Base-by-base conservation (phyloP, 23 tunicate species). In the Trididemnum clinides region DNA sequence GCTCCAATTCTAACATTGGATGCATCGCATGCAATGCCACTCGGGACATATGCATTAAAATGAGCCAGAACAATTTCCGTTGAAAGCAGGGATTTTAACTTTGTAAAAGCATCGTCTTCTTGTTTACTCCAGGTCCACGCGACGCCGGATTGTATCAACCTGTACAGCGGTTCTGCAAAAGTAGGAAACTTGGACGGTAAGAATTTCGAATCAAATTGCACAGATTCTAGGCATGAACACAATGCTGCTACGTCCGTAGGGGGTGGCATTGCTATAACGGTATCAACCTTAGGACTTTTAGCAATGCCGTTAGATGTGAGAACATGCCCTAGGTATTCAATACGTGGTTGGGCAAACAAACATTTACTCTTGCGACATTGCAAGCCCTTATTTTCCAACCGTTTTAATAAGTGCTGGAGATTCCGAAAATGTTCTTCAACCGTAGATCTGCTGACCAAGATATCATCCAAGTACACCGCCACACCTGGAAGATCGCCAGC, bases 391-490 rank as follows among this genome's bases (percentile, higher is more conserved):
- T 29, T 19, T 4, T 57, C 28, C 0, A 80, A 50, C 1, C 72
- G 71, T 2, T 82, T 34, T 0, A 64, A 33, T 6, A 82, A 34
- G 2, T 22, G 34, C 34, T 27, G 6, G 10, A 80, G 84, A 31
- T 57, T 57, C 25, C 23, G 69, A 27, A 31, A 31, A 69, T 65
- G 73, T 23, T 64, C 70, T 28, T 44, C 35, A n/a, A 82, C 70
- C n/a, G 50, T 21, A 1, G 33, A 35, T 1, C 88, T 82, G 26
- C 88, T 84, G 30, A 31, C 88, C 71, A 84, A 35, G 21, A 84
- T 51, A 36, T 84, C 71, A 51, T 72, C 82, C 33, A 72, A 33
- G 33, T 84, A 84, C 12, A 84, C 88, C 2, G 88, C 71, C 5
- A 84, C 81, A 5, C 81, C 81, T 51, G 70, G 88, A 1, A 84